Evolutionary conservation across 1,140 invertebrate genomes (phyloP).

Genomic region (Zaprionus capensis): DNA sequence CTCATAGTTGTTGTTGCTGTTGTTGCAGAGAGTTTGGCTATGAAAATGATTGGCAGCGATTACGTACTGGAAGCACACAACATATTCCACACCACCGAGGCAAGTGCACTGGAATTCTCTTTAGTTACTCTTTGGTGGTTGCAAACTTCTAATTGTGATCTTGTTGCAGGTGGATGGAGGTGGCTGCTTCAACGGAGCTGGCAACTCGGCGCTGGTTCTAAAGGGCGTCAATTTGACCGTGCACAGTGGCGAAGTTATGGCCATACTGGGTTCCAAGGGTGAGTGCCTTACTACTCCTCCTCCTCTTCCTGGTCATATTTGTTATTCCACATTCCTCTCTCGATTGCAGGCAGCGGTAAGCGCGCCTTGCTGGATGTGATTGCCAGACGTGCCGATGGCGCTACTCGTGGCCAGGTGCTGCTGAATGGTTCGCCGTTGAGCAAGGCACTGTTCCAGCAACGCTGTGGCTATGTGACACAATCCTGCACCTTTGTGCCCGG

Average conservation of each 20-base stretch:
- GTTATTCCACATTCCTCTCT: too few species aligned
- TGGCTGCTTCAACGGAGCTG: conserved; percentile 91
- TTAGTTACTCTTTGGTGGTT: conserved; percentile 13
- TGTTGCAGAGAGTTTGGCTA: conserved; percentile 45
- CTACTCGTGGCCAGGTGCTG: conserved; percentile 92
- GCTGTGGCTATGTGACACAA: conserved; percentile 93
- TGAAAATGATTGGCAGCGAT: conserved; percentile 90
- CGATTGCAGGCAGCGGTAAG: conserved; percentile 91
- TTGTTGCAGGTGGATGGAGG: conserved; percentile 89
- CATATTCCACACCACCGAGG: conserved; percentile 95
- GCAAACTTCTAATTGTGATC: conserved; percentile 41
- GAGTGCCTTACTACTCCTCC: not conserved
- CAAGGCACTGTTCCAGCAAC: conserved; percentile 91
- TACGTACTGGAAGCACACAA: conserved; percentile 94
- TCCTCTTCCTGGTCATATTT: too few species aligned
- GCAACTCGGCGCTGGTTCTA: conserved; percentile 92
- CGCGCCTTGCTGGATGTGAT: conserved; percentile 95
- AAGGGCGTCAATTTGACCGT: conserved; percentile 96
- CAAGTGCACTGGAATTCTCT: conserved; percentile 84
- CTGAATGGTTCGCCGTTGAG: conserved; percentile 93
- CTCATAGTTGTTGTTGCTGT: conserved; percentile 30
- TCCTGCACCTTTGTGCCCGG: conserved; percentile 92
- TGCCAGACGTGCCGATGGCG: conserved; percentile 89
- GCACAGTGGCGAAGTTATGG: conserved; percentile 95
- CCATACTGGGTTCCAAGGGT: conserved; percentile 96